Percentiles rank a stretch among this genome's conserved stretches.
These are phyloP conservation scores for Enteromius treurensis DNA, from an alignment of 2,797 vertebrate genomes.

Conservation along the genomic window DNA sequence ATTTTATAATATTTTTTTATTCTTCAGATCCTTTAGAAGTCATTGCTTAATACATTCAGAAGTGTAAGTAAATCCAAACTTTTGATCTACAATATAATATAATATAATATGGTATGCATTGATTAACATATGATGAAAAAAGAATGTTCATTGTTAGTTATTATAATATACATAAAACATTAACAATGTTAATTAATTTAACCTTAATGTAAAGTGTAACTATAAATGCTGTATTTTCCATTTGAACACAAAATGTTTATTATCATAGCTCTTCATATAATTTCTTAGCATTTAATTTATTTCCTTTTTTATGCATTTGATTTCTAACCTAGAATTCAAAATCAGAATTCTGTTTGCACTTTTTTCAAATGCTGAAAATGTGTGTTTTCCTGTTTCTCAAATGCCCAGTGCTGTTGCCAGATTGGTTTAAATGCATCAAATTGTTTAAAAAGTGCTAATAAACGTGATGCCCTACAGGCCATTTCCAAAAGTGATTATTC, in stretches of 20 bases:
- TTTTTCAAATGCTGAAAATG: not conserved
- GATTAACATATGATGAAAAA: not conserved
- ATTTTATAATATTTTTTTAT: not conserved
- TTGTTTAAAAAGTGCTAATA: constrained; percentile 28
- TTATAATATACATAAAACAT: not conserved
- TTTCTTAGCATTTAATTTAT: not conserved
- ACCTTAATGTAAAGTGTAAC: not conserved
- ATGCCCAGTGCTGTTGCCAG: not conserved
- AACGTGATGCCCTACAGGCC: not conserved
- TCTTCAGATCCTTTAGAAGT: not conserved
- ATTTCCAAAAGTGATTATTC: constrained; percentile 29
- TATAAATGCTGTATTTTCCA: not conserved
- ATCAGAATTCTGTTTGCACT: not conserved
- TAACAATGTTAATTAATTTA: not conserved
- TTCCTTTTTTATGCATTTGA: not conserved
- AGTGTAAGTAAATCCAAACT: not conserved
- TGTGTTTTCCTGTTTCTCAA: not conserved
- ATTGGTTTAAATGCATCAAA: constrained; percentile 5
- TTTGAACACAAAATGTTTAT: not conserved
- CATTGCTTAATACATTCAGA: not conserved
- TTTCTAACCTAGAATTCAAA: not conserved
- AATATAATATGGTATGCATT: not conserved
- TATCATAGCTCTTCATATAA: not conserved
- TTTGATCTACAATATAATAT: not conserved
- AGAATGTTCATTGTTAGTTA: not conserved